Base-by-base conservation (phyloP, 2,113 vertebrate genomes). In the Menidia beryllina region DNA sequence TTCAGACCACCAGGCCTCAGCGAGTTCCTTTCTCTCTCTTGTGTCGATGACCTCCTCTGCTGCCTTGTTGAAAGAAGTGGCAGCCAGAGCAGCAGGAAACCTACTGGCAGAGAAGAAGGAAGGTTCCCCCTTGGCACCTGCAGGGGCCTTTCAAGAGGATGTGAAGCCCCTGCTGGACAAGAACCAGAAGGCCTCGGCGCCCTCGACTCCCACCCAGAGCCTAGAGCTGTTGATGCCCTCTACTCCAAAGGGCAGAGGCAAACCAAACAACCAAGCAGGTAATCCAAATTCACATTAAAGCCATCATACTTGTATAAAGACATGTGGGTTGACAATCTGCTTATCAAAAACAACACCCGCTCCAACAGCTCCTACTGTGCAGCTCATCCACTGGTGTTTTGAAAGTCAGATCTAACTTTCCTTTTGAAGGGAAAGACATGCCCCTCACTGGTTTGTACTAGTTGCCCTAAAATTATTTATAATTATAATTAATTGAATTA, bases 11-110 rank as follows among this genome's bases (percentile, higher is more conserved):
- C 94, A 94, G 0, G 91, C 94, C 84, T 94, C 96, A 0, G 94
- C 96, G 49, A 95, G 95, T 86, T 95, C 97, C 84, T 98, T 99
- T 85, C 96, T 99, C 77, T 99, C 98, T 17, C 90, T 99, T 69
- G 96, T 97, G 80, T 98, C 98, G 50, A 98, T 98, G 96, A 99
- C 96, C 82, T 99, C 98, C 66, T 99, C 98, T 0, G 98, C 98
- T 53, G 97, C 98, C 66, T 95, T 99, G 66, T 95, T 99, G 80
- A 99, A 99, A 84, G 98, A 99, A 91, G 98, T 99, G 73, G 98
- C 98, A 9, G 98, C 98, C 13, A 95, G 98, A 86, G 98, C 97
- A 30, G 96, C 98, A 0, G 97, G 98, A 76, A 98, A 94, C 77
- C 94, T 99, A 21, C 91, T 99, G 85, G 95, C 95, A 7, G 98